Conservation (phyloP, 2,797 vertebrate genomes). For the Leuciscus waleckii region DNA sequence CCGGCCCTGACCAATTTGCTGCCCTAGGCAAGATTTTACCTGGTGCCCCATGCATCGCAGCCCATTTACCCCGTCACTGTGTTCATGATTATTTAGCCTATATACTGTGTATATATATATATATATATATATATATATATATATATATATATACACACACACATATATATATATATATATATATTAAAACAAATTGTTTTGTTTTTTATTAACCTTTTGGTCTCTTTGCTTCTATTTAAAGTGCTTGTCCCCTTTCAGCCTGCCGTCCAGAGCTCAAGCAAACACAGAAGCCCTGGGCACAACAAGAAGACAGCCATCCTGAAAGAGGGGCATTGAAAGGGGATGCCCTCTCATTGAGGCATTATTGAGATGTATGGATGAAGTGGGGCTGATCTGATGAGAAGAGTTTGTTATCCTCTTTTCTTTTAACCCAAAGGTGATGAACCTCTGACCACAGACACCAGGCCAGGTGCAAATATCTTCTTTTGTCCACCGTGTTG, state of each 20-base stretch:
- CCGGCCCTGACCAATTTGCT: too few relatives aligned
- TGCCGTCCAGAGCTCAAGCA: slow-evolving; percentile 72
- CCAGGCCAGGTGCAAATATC: slow-evolving; percentile 53
- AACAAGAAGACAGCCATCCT: slow-evolving; percentile 75
- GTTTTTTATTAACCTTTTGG: slow-evolving; percentile 21
- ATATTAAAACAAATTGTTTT: too few relatives aligned
- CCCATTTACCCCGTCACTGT: too few relatives aligned
- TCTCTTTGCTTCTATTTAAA: slow-evolving; percentile 36
- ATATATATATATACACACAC: background rate
- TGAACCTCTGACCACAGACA: slow-evolving; percentile 55
- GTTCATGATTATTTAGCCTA: too few relatives aligned
- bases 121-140: background rate
- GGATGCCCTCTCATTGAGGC: slow-evolving; percentile 71
- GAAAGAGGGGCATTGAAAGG: slow-evolving; percentile 68
- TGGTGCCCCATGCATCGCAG: too few relatives aligned
- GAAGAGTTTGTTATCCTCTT: slow-evolving; percentile 40
- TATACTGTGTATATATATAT: too few relatives aligned
- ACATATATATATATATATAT: background rate
- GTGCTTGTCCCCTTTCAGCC: slow-evolving; percentile 50
- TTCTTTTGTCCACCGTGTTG: slow-evolving; percentile 52
- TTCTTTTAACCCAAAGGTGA: slow-evolving; percentile 56
- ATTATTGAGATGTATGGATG: slow-evolving; percentile 70
- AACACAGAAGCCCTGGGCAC: slow-evolving; percentile 74
- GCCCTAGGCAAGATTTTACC: too few relatives aligned
- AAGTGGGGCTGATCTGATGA: slow-evolving; percentile 58